Evolutionary conservation across 2,113 vertebrate species (phyloP), one percentile per base, ranked within the genome.

Genomic region (Albula glossodonta): DNA sequence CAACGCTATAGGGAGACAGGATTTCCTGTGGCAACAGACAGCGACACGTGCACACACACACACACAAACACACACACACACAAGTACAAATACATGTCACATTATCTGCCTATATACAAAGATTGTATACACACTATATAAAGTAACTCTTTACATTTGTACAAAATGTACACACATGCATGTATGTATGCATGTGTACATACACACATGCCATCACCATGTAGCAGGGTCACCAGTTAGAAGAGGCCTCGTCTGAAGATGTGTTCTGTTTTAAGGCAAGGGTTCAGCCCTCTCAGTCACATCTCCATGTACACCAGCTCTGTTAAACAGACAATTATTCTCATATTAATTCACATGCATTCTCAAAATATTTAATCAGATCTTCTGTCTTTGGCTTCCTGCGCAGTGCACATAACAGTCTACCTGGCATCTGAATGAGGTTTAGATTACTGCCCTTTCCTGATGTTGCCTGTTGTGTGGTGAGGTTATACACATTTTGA

Each of bases 241-340:
- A 22, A 3, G 63, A n/a, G 63, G 4, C 4, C 63, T n/a, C 2
- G 17, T 22, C 19, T 17, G 31, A 74, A 74, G 70, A 31, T 31
- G 70, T 49, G 41, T 31, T 48, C 41, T 50, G 22, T 12, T 31
- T 70, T 6, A 70, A 56, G 50, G 57, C 22, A 31, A 11, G 63
- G 49, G 5, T 19, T 49, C 49, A 11, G 31, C 15, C 11, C 0
- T 41, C 70, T 78, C 63, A n/a, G n/a, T 77, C 86, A 78, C 41
- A 86, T 57, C 51, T 86, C 86, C 86, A 86, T 41, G 49, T 86
- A 86, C 66, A 1, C 2, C 12, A 6, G 2, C 17, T 86, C 86
- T 86, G 86, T 60, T 22, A 83, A 78, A 83, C 63, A 86, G 25
- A 83, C 41, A 83, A 70, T 31, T 7, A 7, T 9, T 13, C 8